Conservation (phyloP, 1,140 invertebrate genomes). For the Anthonomus grandis region DNA sequence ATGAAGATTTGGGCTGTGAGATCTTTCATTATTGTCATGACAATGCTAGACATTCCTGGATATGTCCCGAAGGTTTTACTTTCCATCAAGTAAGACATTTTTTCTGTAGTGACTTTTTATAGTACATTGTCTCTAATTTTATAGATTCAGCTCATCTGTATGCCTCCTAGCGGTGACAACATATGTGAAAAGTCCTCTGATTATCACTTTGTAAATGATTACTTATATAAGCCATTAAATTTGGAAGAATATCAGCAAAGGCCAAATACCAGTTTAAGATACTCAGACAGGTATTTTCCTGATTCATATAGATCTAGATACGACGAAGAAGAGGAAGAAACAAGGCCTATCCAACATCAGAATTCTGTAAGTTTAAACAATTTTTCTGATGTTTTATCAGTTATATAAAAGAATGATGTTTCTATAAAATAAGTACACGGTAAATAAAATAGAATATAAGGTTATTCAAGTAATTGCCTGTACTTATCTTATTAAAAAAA, state of each 20-base stretch:
- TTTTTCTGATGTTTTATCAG: too few relatives aligned
- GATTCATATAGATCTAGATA: constrained; percentile 68
- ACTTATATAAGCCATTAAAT: constrained; percentile 84
- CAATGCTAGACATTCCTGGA: constrained; percentile 86
- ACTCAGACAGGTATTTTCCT: constrained; percentile 82
- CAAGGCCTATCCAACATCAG: constrained; percentile 43
- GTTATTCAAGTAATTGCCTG: too few relatives aligned
- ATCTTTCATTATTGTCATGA: constrained; percentile 94
- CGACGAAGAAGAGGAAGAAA: constrained; percentile 57
- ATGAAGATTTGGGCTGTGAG: constrained; percentile 83
- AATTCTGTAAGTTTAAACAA: constrained; percentile 40
- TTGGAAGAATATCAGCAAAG: constrained; percentile 74
- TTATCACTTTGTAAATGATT: constrained; percentile 91
- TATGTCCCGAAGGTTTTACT: constrained; percentile 86
- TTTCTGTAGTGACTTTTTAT: not conserved
- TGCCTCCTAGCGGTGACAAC: constrained; percentile 85
- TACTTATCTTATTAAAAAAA: too few relatives aligned
- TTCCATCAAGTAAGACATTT: constrained; percentile 78
- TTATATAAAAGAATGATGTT: too few relatives aligned
- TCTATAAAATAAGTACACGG: too few relatives aligned
- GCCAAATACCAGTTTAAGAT: constrained; percentile 77
- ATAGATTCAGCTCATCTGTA: constrained; percentile 87
- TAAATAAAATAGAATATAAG: too few relatives aligned
- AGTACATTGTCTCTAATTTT: constrained; percentile 6
- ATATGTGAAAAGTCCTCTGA: constrained; percentile 86